Evolutionary conservation across 2,113 vertebrate genomes (phyloP), one percentile per base, ranked within the genome.

Genomic region (Hydrochoerus hydrochaeris): DNA sequence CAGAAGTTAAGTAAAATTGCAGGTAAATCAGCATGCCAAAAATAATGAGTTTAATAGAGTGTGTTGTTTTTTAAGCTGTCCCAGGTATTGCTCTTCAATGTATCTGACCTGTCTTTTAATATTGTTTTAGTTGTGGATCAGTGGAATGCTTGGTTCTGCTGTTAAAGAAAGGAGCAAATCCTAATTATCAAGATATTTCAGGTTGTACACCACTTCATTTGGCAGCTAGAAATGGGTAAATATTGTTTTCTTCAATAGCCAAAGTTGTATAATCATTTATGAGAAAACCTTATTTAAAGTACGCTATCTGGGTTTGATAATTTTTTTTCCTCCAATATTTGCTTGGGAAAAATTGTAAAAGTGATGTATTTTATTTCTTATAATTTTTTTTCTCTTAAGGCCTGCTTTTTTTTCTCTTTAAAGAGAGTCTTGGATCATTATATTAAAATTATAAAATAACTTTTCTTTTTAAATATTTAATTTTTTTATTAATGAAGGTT

Each of bases 161-260:
- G 95, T 97, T 99, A 97, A 99, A 99, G 98, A 99, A 99, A 98
- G 99, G 99, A 97, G 99, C 99, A 95, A 99, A 99, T 96, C 99
- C 99, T 83, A 99, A 99, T 97, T 99, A 99, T 98, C 99, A 99
- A 97, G 99, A 99, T 98, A 99, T 99, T 98, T 99, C 99, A 24
- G 99, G 99, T 92, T 99, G 99, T 85, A 99, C 99, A 13, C 99
- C 99, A 49, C 99, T 99, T 85, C 99, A 99, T 98, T 98, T 99
- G 90, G 99, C 99, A 95, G 99, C 99, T 58, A 99, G 99, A 97
- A 99, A 99, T 92, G 99, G 99, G 99, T 99, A 99, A 95, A 97
- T 96, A 97, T 94, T 96, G 6, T 80, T 85, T 94, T 14, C n/a
- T 90, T 92, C 46, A 52, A 38, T 73, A 86, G 11, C 9, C 82